Evolutionary conservation across 2,888 invertebrate species (phyloP).

Genomic region (Dasysyrphus albostriatus): DNA sequence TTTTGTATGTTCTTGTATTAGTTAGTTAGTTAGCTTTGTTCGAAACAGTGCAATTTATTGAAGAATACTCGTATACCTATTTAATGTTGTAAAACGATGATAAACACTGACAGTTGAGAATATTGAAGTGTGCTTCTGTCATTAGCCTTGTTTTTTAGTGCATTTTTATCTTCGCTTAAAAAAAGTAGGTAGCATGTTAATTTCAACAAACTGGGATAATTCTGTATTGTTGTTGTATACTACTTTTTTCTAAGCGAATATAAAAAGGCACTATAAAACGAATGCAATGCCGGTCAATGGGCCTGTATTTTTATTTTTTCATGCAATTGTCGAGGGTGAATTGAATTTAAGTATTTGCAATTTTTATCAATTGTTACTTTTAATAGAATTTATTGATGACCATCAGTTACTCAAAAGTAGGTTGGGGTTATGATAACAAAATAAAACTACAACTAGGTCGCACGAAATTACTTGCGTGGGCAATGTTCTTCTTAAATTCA

Average conservation of each 20-base stretch:
- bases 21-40: not conserved
- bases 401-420: conserved; percentile 26
- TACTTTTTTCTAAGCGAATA: too few relatives aligned
- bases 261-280: too few relatives aligned
- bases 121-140: not conserved
- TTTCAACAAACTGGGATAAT: too few relatives aligned
- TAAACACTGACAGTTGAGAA: conserved; percentile 9
- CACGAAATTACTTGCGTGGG: too few relatives aligned
- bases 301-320: not conserved
- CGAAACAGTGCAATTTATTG: not conserved
- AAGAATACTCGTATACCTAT: not conserved
- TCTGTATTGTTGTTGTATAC: too few relatives aligned
- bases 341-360: not conserved
- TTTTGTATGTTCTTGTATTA: not conserved
- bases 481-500: too few relatives aligned
- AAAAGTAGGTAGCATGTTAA: too few relatives aligned
- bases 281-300: conserved; percentile 21
- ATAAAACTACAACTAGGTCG: not conserved
- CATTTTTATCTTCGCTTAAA: too few relatives aligned
- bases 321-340: conserved; percentile 18
- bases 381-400: conserved; percentile 24
- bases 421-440: conserved; percentile 32
- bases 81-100: conserved; percentile 5
- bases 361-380: not conserved
- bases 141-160: not conserved